Conservation (phyloP, 2,888 invertebrate species). For the Frankliniella intonsa region DNA sequence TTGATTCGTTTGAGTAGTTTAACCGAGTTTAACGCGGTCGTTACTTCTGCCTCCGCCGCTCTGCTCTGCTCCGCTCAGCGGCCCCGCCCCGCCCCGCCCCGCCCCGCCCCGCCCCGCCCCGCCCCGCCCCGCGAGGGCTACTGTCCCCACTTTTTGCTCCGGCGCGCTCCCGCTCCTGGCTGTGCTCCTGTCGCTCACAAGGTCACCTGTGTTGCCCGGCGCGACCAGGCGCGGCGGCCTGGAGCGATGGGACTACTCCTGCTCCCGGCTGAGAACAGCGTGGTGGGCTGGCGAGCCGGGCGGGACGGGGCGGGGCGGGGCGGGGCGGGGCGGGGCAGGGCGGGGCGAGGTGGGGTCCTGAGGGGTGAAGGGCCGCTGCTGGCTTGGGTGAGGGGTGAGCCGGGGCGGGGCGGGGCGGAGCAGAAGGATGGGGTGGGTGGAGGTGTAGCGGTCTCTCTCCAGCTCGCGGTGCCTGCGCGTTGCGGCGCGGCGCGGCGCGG, state of each 20-base stretch:
- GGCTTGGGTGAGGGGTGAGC: background rate
- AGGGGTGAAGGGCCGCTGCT: too few relatives aligned
- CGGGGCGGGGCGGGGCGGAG: background rate
- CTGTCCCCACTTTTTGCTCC: background rate
- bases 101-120: constrained; percentile 7
- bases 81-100: background rate
- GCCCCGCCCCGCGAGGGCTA: background rate
- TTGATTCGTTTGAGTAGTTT: too few relatives aligned
- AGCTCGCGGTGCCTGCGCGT: background rate
- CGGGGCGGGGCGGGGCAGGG: background rate
- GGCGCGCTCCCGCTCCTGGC: background rate
- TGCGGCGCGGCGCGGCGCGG: background rate
- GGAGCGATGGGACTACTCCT: too few relatives aligned
- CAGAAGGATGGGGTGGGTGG: too few relatives aligned
- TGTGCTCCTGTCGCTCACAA: background rate
- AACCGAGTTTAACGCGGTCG: background rate
- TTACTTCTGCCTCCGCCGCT: background rate
- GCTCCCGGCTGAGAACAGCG: too few relatives aligned
- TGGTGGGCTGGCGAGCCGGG: background rate
- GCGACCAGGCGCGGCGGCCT: too few relatives aligned
- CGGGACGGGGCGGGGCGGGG: background rate
- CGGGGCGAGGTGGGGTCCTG: too few relatives aligned
- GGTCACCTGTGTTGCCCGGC: background rate
- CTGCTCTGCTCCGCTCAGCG: background rate
- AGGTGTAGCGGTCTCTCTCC: background rate